Conservation (phyloP, 1,140 invertebrate species). For the Coptotermes formosanus region DNA sequence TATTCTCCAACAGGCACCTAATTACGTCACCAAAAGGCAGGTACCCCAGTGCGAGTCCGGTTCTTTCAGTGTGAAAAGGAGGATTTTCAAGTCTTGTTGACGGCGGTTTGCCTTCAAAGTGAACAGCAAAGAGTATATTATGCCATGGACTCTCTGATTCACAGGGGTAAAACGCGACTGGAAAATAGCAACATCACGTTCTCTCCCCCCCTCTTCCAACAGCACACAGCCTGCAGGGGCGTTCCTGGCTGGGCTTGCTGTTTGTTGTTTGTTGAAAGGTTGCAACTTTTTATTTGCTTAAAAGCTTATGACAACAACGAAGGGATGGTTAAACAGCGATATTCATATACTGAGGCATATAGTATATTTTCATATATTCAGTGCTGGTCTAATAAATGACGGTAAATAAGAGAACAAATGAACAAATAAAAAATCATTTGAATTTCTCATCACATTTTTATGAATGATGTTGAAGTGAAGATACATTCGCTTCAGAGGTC, state of each 20-base stretch:
- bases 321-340: not conserved
- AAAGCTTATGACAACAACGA: not conserved
- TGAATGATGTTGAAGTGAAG: too few species aligned
- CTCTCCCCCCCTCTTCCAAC: not conserved
- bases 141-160: not conserved
- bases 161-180: not conserved
- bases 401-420: too few species aligned
- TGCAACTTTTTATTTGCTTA: not conserved
- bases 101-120: not conserved
- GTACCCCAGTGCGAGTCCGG: not conserved
- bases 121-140: not conserved
- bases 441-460: too few species aligned
- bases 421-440: too few species aligned
- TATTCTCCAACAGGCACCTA: not conserved
- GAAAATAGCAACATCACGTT: not conserved
- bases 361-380: too few species aligned
- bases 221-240: too few species aligned
- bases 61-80: not conserved
- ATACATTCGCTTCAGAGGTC: too few species aligned
- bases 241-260: not conserved
- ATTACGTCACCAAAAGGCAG: not conserved
- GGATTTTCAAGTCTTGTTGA: not conserved
- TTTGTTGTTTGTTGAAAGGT: not conserved
- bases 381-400: too few species aligned
- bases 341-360: not conserved